Percentiles rank a stretch among this genome's conserved stretches.
Conservation (phyloP, 2,113 vertebrate genomes). For the Zapornia atra region DNA sequence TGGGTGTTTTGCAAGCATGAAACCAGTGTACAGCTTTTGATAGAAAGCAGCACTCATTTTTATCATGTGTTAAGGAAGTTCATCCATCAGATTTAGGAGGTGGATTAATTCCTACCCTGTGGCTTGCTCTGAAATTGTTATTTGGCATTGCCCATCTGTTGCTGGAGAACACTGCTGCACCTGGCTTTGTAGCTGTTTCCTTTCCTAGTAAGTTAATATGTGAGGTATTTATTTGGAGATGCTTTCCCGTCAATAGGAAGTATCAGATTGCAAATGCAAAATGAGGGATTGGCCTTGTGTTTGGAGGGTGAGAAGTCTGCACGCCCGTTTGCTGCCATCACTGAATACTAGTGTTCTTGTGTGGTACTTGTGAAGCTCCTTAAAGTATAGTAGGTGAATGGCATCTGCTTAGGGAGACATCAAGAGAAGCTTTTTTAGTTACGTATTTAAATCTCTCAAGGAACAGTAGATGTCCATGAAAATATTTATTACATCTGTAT, state of each 20-base stretch:
- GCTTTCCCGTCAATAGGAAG: neutral
- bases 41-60: neutral
- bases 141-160: neutral
- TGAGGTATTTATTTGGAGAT: neutral
- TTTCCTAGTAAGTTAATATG: neutral
- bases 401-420: neutral
- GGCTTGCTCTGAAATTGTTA: neutral
- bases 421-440: neutral
- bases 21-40: neutral
- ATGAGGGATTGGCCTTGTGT: neutral
- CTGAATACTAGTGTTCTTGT: fast-evolving
- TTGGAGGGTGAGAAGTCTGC: neutral
- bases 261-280: neutral
- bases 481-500: constrained; percentile 17
- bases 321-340: fast-evolving
- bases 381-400: neutral
- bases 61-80: neutral
- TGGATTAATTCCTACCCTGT: neutral
- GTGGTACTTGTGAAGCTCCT: neutral
- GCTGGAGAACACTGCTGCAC: neutral
- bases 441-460: constrained; percentile 5
- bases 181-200: neutral
- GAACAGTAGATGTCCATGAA: neutral
- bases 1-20: fast-evolving
- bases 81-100: neutral